A percentile compares a stretch with the other conserved stretches of the same genome.
Conservation (phyloP, 2,888 invertebrate species). For the Chelonus formosanus region DNA sequence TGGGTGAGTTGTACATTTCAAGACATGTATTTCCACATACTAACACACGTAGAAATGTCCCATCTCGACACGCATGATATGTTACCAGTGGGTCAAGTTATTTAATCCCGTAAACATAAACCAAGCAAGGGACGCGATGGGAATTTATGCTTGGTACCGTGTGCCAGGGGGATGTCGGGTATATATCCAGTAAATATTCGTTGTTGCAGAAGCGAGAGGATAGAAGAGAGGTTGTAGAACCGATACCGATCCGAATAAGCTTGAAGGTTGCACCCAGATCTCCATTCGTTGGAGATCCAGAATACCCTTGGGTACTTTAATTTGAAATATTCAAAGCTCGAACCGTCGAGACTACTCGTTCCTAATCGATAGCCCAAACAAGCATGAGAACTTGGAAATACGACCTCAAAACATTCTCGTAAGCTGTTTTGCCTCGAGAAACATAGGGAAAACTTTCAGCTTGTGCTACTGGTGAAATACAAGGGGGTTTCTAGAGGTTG, state of each 20-base stretch:
- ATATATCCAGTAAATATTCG: conserved; percentile 42
- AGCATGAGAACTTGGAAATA: conserved; percentile 13
- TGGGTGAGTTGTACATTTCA: conserved; percentile 10
- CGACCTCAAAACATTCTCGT: conserved; percentile 14
- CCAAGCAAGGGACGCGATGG: conserved; percentile 53
- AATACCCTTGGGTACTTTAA: conserved; percentile 23
- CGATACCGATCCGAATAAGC: conserved; percentile 2
- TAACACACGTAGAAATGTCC: conserved; percentile 23
- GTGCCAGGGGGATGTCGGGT: conserved; percentile 45
- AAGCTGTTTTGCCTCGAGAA: conserved; percentile 16
- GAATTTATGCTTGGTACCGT: conserved; percentile 52
- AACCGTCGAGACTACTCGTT: conserved; percentile 5
- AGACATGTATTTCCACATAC: conserved; percentile 12
- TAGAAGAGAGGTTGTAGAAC: conserved; percentile 4
- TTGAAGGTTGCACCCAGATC: not conserved
- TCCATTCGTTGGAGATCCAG: conserved; percentile 15
- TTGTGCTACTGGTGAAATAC: not conserved
- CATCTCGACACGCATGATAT: conserved; percentile 51
- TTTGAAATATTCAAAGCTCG: conserved; percentile 27
- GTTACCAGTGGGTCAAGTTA: conserved; percentile 63
- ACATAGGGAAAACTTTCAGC: conserved; percentile 12
- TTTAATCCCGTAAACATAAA: conserved; percentile 62
- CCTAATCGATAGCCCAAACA: conserved; percentile 18
- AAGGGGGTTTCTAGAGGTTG: conserved; percentile 17
- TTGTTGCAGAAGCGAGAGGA: conserved; percentile 12